Evolutionary conservation across 2,797 vertebrate species (phyloP), one percentile per base, ranked within the genome.

Genomic region (Neosilurus mollespiculum): DNA sequence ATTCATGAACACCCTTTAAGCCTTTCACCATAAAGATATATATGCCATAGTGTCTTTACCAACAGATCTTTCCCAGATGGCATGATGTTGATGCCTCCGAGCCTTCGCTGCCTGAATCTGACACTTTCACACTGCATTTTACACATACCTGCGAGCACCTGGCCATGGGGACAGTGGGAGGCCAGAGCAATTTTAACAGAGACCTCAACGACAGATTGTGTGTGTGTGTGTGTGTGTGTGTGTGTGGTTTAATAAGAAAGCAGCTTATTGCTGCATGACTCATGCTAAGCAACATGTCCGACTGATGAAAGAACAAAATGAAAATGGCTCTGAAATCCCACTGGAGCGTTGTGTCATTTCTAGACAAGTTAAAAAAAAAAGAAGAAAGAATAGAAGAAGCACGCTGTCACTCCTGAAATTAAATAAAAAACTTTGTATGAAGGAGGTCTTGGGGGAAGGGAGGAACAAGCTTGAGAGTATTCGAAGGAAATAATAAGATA

Each of bases 181-280:
- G 75, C 79, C 62, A 53, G 51, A 81, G 75, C 84, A 82, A 85
- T 87, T 84, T 84, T 66, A 84, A 58, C 58, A 24, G 71, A 79
- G 65, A 80, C 77, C 37, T 43, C 54, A 37, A 61, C 51, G 84
- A 75, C 78, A 84, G 80, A 84, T 81, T 59, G 51, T 16, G 54
- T 49, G 65, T 51, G 20, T 58, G 65, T 64, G 34, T 59, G 30
- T 62, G 75, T 82, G 70, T 75, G 49, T 56, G 51, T 26, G 66
- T 2, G 14, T 0, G 15, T 1, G 2, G 85, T 83, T 73, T n/a
- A 66, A 72, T 70, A 82, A 72, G 73, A 83, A 85, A 10, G 69
- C 78, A 73, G 65, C 83, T 83, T 75, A 78, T 79, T 86, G 87
- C 72, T 58, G 72, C 34, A 51, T 81, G 87, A 85, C 71, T 85